These are phyloP conservation scores for Anguilla anguilla DNA, from an alignment of 2,797 vertebrate species.

Conservation along the genomic window DNA sequence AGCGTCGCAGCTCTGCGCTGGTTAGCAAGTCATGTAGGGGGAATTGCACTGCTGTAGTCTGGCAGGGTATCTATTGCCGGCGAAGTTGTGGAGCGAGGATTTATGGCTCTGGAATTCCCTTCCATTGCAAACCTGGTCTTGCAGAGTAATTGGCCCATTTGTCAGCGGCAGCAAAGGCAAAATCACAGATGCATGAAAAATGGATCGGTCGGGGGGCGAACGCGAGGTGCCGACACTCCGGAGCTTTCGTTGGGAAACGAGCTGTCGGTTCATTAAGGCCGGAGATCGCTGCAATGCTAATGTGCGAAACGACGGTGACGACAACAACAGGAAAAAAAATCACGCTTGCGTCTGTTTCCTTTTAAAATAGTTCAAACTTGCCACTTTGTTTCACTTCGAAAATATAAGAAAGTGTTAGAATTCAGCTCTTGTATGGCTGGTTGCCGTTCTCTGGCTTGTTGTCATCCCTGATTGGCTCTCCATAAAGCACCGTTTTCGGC, in stretches of 20 bases:
- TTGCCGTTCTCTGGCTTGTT: background rate
- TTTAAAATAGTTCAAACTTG: conserved; percentile 5
- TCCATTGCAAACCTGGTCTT: conserved; percentile 65
- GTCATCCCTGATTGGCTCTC: background rate
- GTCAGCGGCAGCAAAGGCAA: conserved; percentile 51
- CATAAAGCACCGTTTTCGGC: background rate
- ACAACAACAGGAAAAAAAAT: background rate
- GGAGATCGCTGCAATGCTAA: background rate
- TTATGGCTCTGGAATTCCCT: conserved; percentile 64
- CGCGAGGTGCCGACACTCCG: background rate
- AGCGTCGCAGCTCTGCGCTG: background rate
- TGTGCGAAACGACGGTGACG: background rate
- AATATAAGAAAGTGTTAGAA: background rate
- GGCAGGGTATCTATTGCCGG: background rate
- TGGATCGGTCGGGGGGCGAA: conserved; percentile 37
- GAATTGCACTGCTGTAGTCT: conserved; percentile 48
- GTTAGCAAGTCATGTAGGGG: conserved; percentile 37
- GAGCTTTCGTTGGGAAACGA: background rate
- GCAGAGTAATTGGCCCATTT: conserved; percentile 68
- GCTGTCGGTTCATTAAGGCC: background rate
- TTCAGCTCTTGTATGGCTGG: background rate
- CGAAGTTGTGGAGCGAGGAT: conserved; percentile 48
- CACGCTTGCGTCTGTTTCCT: background rate
- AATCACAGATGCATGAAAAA: conserved; percentile 56
- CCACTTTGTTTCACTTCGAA: background rate